Percentiles rank a stretch among this genome's conserved stretches.
These are phyloP conservation scores for Dipodomys spectabilis DNA, from an alignment of 2,113 vertebrate genomes.

Conservation along the genomic window DNA sequence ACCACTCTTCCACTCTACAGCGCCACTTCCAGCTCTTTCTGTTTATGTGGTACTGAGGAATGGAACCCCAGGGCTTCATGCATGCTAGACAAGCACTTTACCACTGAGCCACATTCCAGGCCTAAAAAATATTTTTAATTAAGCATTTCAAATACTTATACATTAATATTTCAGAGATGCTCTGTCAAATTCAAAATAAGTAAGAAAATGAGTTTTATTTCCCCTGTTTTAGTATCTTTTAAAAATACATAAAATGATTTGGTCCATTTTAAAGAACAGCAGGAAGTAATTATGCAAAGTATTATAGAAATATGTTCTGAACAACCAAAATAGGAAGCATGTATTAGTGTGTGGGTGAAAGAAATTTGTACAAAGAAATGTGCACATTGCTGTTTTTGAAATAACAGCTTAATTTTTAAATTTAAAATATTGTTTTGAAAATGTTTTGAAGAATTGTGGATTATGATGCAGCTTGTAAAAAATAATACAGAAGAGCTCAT, in stretches of 20 bases:
- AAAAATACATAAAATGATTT: constrained; percentile 65
- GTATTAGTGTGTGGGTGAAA: constrained; percentile 48
- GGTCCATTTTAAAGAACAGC: constrained; percentile 72
- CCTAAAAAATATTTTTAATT: constrained; percentile 51
- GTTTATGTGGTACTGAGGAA: no score
- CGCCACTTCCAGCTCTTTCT: no score
- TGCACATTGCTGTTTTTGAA: constrained; percentile 15
- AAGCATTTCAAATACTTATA: constrained; percentile 56
- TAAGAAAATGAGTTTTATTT: constrained; percentile 58
- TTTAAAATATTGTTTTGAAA: not conserved
- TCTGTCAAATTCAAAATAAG: constrained; percentile 72
- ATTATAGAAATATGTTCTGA: constrained; percentile 67
- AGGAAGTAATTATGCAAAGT: constrained; percentile 77
- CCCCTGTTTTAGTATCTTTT: constrained; percentile 46
- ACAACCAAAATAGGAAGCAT: constrained; percentile 55
- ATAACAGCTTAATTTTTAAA: constrained; percentile 14
- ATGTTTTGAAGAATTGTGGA: not conserved
- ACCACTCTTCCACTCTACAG: no score
- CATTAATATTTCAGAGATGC: constrained; percentile 68
- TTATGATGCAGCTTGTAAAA: not conserved
- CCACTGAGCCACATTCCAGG: no score
- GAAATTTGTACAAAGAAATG: constrained; percentile 10
- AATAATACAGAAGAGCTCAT: not conserved
- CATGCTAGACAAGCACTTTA: no score
- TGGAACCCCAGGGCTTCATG: no score